These are phyloP conservation scores for Heliconius nattereri DNA, from an alignment of 1,140 invertebrate species.

Conservation along the genomic window DNA sequence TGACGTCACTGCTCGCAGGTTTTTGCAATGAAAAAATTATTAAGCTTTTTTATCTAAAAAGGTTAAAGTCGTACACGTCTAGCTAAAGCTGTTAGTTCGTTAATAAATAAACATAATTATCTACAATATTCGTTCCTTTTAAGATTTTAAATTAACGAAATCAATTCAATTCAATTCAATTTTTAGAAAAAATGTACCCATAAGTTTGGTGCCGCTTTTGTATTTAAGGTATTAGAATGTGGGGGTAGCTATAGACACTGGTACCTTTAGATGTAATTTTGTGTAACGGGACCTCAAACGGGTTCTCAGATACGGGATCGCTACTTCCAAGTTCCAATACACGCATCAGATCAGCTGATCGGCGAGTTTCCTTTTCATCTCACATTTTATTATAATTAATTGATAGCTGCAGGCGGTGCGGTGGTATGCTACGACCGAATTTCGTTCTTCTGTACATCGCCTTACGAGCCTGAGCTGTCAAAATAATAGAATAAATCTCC, in stretches of 20 bases:
- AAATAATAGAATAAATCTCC: conserved; percentile 52
- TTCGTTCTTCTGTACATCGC: conserved; percentile 39
- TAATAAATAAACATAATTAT: conserved; percentile 3
- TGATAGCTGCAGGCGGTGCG: conserved; percentile 52
- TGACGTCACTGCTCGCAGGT: conserved; percentile 75
- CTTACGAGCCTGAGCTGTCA: conserved; percentile 39
- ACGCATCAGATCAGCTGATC: conserved; percentile 69
- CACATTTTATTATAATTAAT: conserved; percentile 70
- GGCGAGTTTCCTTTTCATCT: conserved; percentile 69
- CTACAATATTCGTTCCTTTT: neutral
- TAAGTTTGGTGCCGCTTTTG: neutral
- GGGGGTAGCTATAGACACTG: neutral
- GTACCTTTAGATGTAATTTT: neutral
- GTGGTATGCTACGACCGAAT: conserved; percentile 18
- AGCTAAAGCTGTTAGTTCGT: neutral
- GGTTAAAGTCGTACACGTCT: conserved; percentile 25
- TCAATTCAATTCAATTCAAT: no score
- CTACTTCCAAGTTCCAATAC: conserved; percentile 21
- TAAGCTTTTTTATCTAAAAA: conserved; percentile 34
- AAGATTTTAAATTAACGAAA: no score
- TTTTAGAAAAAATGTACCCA: no score
- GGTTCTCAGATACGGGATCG: conserved; percentile 40
- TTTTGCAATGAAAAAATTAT: conserved; percentile 72
- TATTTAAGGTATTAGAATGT: neutral
- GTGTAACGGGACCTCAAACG: conserved; percentile 54